Percentiles rank a stretch among this genome's conserved stretches.
Evolutionary conservation across 2,113 vertebrate genomes (phyloP).

Genomic region (Peromyscus maniculatus): DNA sequence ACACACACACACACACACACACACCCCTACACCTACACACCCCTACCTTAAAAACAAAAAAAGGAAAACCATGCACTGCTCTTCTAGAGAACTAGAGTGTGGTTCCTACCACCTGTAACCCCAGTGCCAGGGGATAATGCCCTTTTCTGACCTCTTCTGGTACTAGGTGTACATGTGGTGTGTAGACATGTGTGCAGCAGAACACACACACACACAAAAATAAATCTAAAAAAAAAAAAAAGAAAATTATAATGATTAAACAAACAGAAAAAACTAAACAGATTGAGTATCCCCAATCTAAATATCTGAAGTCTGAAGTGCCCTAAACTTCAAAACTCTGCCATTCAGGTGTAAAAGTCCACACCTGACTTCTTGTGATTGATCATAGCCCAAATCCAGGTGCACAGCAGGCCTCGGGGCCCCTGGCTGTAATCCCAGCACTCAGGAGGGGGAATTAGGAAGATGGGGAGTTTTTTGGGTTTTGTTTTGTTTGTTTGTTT

Average conservation of each 20-base stretch:
- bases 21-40: no score
- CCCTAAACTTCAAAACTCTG: background rate
- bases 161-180: background rate
- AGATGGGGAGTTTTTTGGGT: background rate
- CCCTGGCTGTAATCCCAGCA: background rate
- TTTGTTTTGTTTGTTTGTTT: no score
- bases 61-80: no score
- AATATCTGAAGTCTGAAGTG: background rate
- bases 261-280: background rate
- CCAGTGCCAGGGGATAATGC: no score
- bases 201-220: background rate
- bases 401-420: background rate
- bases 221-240: background rate
- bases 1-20: no score
- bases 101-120: no score
- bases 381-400: background rate
- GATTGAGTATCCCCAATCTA: background rate
- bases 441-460: background rate
- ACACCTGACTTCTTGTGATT: background rate
- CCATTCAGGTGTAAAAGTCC: background rate
- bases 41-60: no score
- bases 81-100: no score
- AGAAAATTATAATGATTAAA: no score
- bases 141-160: background rate
- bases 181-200: background rate